Conservation (phyloP, 2,113 vertebrate species). For the Tiliqua scincoides region DNA sequence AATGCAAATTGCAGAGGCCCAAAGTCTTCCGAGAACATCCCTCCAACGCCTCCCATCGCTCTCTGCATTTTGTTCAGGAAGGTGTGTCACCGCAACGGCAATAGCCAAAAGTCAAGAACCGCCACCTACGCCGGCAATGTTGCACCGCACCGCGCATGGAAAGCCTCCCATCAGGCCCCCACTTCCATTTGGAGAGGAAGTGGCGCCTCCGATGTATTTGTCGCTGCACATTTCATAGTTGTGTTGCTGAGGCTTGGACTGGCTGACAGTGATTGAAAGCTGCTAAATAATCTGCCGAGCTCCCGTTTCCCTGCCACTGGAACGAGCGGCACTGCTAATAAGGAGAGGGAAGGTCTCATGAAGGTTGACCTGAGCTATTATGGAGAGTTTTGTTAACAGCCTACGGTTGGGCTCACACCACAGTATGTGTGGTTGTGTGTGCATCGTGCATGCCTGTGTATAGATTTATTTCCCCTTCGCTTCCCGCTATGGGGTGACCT, state of each 20-base stretch:
- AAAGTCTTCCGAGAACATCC: constrained; percentile 54
- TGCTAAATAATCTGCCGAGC: neutral
- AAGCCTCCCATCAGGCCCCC: constrained; percentile 67
- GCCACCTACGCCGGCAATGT: constrained; percentile 31
- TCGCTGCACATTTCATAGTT: constrained; percentile 49
- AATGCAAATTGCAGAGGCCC: constrained; percentile 67
- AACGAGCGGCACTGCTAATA: neutral
- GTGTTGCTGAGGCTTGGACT: neutral
- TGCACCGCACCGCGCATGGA: constrained; percentile 47
- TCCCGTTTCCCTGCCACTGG: neutral
- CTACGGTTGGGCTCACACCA: rapidly evolving
- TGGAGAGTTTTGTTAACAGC: rapidly evolving
- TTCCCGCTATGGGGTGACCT: neutral
- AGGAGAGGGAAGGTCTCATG: rapidly evolving
- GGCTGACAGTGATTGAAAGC: constrained; percentile 32
- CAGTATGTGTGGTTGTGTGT: too few relatives aligned
- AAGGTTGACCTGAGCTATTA: neutral
- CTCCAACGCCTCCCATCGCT: constrained; percentile 43
- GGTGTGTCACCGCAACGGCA: neutral
- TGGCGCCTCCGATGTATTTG: constrained; percentile 50
- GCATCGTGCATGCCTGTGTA: too few relatives aligned
- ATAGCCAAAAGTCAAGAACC: constrained; percentile 26
- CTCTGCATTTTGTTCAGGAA: rapidly evolving
- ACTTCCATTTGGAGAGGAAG: constrained; percentile 65
- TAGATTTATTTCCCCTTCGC: neutral